Base-by-base conservation (phyloP, 2,797 vertebrate genomes). In the Hoplostethus atlanticus region DNA sequence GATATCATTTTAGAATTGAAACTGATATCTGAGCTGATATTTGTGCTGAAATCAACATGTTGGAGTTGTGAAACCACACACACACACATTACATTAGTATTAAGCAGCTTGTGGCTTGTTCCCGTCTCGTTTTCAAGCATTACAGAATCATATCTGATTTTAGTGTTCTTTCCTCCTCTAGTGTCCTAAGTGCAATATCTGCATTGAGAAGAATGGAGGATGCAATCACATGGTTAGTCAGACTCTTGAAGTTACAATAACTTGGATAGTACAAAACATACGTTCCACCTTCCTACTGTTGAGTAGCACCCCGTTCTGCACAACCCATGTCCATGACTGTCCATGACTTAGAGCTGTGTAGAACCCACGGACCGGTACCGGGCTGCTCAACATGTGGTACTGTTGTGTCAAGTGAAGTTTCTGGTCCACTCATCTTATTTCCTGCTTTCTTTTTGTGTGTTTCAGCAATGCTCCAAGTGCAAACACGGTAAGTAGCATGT, bases 131-230 rank as follows among this genome's bases (percentile, higher is more conserved):
- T 34, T 34, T 34, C 6, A 3, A 21, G 21, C 31, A 34, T 34
- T 3, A 4, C 6, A 34, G 31, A 34, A 34, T 34, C 4, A 34
- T 34, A 34, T 34, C 34, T 34, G 50, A 52, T 2, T 2, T 13
- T 11, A 13, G 10, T 53, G 9, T 53, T 25, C 21, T 10, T 25
- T 54, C 83, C 16, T 94, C 91, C 48, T 79, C 61, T 85, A 99
- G 98, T 99, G 98, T 97, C 98, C 98, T 46, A 99, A 98, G 96
- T 99, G 98, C 96, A 99, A 99, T 98, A 99, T 99, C 94, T 99
- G 98, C 95, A 99, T 99, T 92, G 98, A 99, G 94, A 99, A 99
- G 94, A 99, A 99, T 1, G 98, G 98, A 93, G 98, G 98, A 86
- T 99, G 98, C 91, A 99, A 99, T 94, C 98, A 99, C 95, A 99